Percentiles rank a stretch among this genome's conserved stretches.
Conservation (phyloP, 2,797 vertebrate species). For the Hafferia zeledoni region DNA sequence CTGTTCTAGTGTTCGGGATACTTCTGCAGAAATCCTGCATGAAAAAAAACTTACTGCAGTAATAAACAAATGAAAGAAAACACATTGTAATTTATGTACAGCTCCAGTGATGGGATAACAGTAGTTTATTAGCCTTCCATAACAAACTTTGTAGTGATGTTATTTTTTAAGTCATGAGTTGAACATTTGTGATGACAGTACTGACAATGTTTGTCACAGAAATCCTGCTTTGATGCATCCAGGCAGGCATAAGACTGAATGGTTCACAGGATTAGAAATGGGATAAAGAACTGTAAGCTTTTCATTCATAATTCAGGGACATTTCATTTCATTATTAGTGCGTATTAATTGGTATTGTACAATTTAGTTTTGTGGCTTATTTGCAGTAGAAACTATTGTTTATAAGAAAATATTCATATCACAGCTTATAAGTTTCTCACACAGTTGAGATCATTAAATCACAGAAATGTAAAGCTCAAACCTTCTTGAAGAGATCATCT, state of each 20-base stretch:
- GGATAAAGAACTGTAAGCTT: not conserved
- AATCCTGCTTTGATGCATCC: not conserved
- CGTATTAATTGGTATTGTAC: not conserved
- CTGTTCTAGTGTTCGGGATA: not conserved
- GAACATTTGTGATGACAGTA: not conserved
- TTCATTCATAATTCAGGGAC: not conserved
- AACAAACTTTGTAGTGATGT: not conserved
- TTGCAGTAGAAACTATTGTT: not conserved
- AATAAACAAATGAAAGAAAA: not conserved
- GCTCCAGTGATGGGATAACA: not conserved
- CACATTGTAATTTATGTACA: not conserved
- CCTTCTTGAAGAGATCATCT: constrained; percentile 4
- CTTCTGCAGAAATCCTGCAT: not conserved
- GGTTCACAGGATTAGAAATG: not conserved
- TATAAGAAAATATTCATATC: not conserved
- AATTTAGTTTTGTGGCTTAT: not conserved
- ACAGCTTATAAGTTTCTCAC: not conserved
- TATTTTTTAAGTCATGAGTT: not conserved
- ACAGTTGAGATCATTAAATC: not conserved
- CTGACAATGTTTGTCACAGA: not conserved
- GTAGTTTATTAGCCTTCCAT: not conserved
- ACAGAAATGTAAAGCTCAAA: not conserved
- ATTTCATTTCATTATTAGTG: rapidly evolving
- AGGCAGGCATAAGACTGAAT: not conserved
- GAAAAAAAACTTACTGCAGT: not conserved